These are phyloP conservation scores for Luehdorfia chinensis DNA, from an alignment of 1,140 invertebrate species.

Conservation along the genomic window DNA sequence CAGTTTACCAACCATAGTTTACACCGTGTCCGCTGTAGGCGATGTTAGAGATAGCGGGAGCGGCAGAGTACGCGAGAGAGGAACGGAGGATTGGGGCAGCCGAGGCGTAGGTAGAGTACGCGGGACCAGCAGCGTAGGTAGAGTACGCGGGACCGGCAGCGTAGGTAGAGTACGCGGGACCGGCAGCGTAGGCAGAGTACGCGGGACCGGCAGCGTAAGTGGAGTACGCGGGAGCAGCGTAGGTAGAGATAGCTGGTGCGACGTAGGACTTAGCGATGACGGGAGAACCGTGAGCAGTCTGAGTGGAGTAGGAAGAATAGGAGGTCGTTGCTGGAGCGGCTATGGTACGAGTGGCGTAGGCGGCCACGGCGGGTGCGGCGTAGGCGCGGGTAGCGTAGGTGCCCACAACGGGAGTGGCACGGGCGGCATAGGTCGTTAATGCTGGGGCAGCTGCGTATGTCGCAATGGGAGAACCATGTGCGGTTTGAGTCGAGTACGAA, in stretches of 20 bases:
- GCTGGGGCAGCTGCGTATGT: constrained; percentile 31
- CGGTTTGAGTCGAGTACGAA: constrained; percentile 31
- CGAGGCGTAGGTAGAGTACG: constrained; percentile 35
- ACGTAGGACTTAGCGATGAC: constrained; percentile 26
- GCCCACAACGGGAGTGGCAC: constrained; percentile 23
- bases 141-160: constrained; percentile 21
- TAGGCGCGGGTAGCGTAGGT: constrained; percentile 23
- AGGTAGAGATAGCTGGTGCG: constrained; percentile 24
- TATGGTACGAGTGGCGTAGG: constrained; percentile 28
- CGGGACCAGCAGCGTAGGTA: constrained; percentile 19
- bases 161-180: constrained; percentile 17
- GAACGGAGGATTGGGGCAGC: constrained; percentile 35
- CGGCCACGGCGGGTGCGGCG: constrained; percentile 20
- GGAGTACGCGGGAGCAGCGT: constrained; percentile 27
- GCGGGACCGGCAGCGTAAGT: constrained; percentile 21
- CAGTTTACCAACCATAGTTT: constrained; percentile 46
- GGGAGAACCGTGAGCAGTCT: constrained; percentile 22
- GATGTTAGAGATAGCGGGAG: constrained; percentile 46
- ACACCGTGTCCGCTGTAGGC: constrained; percentile 37
- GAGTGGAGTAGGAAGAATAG: constrained; percentile 16
- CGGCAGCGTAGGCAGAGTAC: constrained; percentile 22
- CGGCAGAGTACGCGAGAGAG: constrained; percentile 40
- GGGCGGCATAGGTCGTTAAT: constrained; percentile 22
- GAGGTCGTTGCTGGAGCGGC: constrained; percentile 29
- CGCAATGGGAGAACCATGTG: constrained; percentile 31